phyloP scores from a whole-genome alignment of 2,888 invertebrate species.

The Cephonodes hylas region DNA sequence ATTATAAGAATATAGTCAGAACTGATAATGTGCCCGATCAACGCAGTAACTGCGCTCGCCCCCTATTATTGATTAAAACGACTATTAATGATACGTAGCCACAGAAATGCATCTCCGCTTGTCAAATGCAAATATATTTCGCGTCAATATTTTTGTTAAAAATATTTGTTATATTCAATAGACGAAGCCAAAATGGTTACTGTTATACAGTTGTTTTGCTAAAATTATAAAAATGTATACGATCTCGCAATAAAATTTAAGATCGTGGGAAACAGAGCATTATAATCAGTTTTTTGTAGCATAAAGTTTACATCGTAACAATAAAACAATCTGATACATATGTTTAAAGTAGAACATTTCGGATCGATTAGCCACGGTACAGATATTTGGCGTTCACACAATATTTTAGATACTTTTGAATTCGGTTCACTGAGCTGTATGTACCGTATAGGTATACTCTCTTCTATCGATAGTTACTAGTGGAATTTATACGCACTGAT shows the following conservation, averaged over 20 bases:
- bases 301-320: neutral
- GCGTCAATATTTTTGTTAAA: neutral
- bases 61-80: too few relatives aligned
- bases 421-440: conserved; percentile 15
- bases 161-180: neutral
- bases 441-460: neutral
- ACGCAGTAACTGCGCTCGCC: too few relatives aligned
- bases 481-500: neutral
- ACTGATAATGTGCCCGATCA: too few relatives aligned
- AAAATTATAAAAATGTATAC: neutral
- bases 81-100: too few relatives aligned
- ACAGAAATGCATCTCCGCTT: too few relatives aligned
- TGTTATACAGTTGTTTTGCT: neutral
- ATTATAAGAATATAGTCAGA: too few relatives aligned
- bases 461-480: neutral
- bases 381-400: conserved; percentile 19
- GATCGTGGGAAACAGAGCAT: neutral
- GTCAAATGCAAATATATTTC: too few relatives aligned
- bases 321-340: conserved; percentile 1
- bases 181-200: neutral
- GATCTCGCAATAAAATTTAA: neutral
- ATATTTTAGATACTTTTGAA: conserved; percentile 24
- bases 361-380: conserved; percentile 11
- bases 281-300: neutral
- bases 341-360: conserved; percentile 10